Evolutionary conservation across 1,140 invertebrate species (phyloP).

Genomic region (Acromyrmex heyeri): DNA sequence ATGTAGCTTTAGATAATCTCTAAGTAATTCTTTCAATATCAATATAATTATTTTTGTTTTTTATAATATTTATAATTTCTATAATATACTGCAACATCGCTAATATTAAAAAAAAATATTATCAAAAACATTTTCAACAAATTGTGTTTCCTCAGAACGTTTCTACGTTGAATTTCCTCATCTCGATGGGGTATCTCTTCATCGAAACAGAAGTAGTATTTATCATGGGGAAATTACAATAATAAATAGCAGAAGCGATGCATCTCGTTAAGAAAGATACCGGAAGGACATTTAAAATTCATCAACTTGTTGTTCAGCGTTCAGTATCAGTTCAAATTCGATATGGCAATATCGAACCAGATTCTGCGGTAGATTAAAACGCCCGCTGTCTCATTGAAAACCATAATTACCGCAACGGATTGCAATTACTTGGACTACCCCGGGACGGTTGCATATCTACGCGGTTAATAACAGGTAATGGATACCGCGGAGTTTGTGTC

Average conservation of each 20-base stretch:
- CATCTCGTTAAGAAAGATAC: slow-evolving; percentile 6
- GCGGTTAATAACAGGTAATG: slow-evolving; percentile 58
- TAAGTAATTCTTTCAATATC: not conserved
- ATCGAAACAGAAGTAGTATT: not conserved
- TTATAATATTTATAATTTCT: too few relatives aligned
- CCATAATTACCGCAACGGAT: slow-evolving; percentile 51
- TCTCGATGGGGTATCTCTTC: not conserved
- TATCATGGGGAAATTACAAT: not conserved
- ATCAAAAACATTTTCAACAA: not conserved
- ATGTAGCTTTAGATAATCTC: not conserved
- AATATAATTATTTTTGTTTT: not conserved
- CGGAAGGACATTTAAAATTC: not conserved
- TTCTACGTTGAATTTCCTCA: not conserved
- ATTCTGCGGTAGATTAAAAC: slow-evolving; percentile 49
- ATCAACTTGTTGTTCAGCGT: not conserved
- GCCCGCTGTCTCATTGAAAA: slow-evolving; percentile 48
- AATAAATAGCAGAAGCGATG: slow-evolving; percentile 7
- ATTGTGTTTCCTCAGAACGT: not conserved
- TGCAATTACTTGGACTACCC: slow-evolving; percentile 52
- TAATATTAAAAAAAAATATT: not conserved
- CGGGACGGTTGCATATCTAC: slow-evolving; percentile 40
- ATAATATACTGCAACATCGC: not conserved
- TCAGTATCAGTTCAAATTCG: slow-evolving; percentile 30
- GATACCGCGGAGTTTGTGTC: slow-evolving; percentile 38
- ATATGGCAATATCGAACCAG: slow-evolving; percentile 39